phyloP scores from a whole-genome alignment of 2,113 vertebrate species.

The Anthoscopus minutus region DNA sequence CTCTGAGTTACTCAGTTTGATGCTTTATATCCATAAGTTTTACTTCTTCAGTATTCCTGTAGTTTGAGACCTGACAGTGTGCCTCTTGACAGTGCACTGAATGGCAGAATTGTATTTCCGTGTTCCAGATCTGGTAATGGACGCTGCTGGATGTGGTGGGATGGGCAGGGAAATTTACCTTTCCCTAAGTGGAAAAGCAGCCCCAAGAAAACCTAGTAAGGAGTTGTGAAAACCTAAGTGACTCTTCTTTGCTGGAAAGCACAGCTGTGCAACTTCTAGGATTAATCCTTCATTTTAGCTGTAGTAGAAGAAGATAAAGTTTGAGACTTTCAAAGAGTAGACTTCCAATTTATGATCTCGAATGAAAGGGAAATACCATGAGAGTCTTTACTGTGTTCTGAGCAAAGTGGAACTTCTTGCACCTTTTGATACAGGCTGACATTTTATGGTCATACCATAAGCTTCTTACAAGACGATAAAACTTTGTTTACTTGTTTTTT shows the following conservation, averaged over 20 bases:
- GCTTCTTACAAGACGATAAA: not conserved
- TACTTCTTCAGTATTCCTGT: not conserved
- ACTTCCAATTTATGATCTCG: not conserved
- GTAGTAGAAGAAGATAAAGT: not conserved
- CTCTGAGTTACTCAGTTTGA: not conserved
- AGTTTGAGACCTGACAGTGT: not conserved
- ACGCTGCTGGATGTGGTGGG: not conserved
- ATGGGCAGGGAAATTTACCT: not conserved
- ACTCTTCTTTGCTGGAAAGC: not conserved
- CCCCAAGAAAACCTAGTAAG: not conserved
- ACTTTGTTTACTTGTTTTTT: not conserved
- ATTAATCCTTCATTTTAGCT: not conserved
- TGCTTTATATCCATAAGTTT: not conserved
- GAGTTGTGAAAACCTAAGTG: not conserved
- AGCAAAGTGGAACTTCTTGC: not conserved
- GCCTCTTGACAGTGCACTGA: not conserved
- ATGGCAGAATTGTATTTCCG: not conserved
- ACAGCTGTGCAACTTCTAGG: not conserved
- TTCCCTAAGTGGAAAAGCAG: not conserved
- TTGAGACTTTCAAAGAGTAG: not conserved
- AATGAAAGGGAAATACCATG: not conserved
- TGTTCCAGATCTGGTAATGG: rapidly evolving
- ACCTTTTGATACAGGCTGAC: not conserved
- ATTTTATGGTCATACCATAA: not conserved
- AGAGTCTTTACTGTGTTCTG: not conserved